Base-by-base conservation (phyloP, 1,140 invertebrate species). In the Macrobrachium rosenbergii region DNA sequence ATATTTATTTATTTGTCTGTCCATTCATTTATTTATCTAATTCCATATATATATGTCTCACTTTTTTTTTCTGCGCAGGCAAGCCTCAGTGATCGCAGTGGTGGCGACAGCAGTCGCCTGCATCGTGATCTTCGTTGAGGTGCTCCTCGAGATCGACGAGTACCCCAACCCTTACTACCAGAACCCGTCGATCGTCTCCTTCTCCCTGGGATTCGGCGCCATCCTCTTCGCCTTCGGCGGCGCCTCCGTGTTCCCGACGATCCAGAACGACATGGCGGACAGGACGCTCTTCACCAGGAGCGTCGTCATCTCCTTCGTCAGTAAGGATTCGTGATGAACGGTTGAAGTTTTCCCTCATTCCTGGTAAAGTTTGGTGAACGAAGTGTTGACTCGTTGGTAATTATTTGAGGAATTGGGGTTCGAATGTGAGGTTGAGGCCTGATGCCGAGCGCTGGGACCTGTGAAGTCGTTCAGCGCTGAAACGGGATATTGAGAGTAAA, bases 161-260 rank as follows among this genome's bases (percentile, higher is more conserved):
- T 28, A 84, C 43, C 52, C 21, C 8, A 64, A 88, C 62, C 78
- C 88, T n/a, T 23, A 76, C 28, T 90, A 88, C 82, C 79, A 87
- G 16, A 77, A 87, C 21, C 91, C 92, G 3, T 91, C 90, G 1
- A 83, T 92, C 23, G 63, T 17, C 11, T 89, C 93, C 86, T 95
- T 95, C 91, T 94, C 94, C 90, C 89, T 95, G 3, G 93, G 94
- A 0, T 94, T 94, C 88, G 94, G 94, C 2, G 93, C 94, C 12
- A 93, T 95, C 78, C 91, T 95, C 90, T 95, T 95, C 90, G 92
- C 94, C 1, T 95, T 94, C 91, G 95, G 94, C 0, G 95, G 95
- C 19, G 94, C 94, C 5, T 94, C 94, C 5, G 93, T 94, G 0
- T 95, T 95, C 92, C 95, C 95, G 16, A 95, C 94, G 0, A 95